phyloP scores from a whole-genome alignment of 92 coral and sea anemone species.

The Umimayanthus kanabou region DNA sequence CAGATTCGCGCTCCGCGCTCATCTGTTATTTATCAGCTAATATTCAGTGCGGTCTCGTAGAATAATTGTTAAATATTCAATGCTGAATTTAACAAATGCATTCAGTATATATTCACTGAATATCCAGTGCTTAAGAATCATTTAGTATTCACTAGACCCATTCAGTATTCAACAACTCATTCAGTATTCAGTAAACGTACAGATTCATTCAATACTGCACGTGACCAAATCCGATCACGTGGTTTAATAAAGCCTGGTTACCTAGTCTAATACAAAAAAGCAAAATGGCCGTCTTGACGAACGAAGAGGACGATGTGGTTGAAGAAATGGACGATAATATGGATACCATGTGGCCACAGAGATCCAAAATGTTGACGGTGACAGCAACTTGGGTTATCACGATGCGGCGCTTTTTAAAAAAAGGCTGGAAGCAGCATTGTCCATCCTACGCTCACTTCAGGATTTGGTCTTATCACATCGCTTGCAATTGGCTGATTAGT shows the following conservation, averaged over 20 bases:
- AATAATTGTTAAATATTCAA: no score
- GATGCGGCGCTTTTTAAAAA: conserved; percentile 44
- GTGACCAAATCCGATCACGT: not conserved
- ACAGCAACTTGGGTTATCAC: conserved; percentile 35
- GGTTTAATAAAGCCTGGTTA: conserved; percentile 3
- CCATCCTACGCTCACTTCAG: conserved; percentile 28
- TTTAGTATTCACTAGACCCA: not conserved
- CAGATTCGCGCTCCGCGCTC: no score
- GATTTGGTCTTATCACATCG: conserved; percentile 14
- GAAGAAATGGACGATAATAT: not conserved
- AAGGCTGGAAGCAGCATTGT: conserved; percentile 43
- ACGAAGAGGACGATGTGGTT: not conserved
- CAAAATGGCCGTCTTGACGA: not conserved
- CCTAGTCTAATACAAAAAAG: not conserved
- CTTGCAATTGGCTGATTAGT: not conserved
- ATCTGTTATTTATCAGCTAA: no score
- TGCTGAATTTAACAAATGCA: not conserved
- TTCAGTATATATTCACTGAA: not conserved
- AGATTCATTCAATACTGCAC: not conserved
- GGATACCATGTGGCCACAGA: not conserved
- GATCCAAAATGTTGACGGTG: conserved; percentile 8
- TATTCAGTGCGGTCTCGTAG: no score
- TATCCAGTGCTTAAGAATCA: no score
- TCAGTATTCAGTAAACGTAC: not conserved
- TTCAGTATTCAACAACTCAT: not conserved